Evolutionary conservation across 2,113 vertebrate genomes (phyloP), one percentile per base, ranked within the genome.

Genomic region (Tauraco erythrolophus): DNA sequence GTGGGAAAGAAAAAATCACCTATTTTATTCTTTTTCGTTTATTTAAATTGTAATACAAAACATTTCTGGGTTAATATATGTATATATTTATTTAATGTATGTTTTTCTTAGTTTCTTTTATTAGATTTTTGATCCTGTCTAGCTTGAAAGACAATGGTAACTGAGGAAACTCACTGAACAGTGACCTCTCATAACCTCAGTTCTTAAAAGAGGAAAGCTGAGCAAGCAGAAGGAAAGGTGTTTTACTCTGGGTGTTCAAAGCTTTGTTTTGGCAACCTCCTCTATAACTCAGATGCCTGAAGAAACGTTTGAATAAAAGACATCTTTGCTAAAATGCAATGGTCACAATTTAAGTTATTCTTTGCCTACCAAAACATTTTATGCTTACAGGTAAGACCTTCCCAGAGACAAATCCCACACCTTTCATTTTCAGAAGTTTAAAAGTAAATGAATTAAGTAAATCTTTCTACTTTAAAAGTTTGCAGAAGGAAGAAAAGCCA

Each of bases 321-420:
- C 31, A 35, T 35, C 58, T 88, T 70, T 66, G 23, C 92, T 93
- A 86, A 92, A 93, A 62, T 11, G 19, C 57, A 64, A 4, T 2
- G 6, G 27, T 85, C 50, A 30, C 50, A 19, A 86, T 84, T 77
- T 37, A 74, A 70, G 50, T 58, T 70, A 53, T 35, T 90, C 65
- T 89, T 95, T 96, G 77, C 81, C 89, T 93, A 58, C 61, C 86
- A 68, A 81, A 89, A 81, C 13, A 46, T 53, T 79, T 84, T n/a
- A 68, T 48, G 57, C 43, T 64, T 60, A 70, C 4, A 0, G 48
- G 18, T 13, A 54, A 94, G 68, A 51, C 58, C 62, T 92, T 93
- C 82, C 66, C 79, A 70, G 79, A 94, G 48, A 71, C 33, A 92
- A 94, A 92, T 84, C 72, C 85, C 92, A 90, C 75, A 90, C 51